phyloP scores from a whole-genome alignment of 2,888 invertebrate species.

The Octodonta nipae region DNA sequence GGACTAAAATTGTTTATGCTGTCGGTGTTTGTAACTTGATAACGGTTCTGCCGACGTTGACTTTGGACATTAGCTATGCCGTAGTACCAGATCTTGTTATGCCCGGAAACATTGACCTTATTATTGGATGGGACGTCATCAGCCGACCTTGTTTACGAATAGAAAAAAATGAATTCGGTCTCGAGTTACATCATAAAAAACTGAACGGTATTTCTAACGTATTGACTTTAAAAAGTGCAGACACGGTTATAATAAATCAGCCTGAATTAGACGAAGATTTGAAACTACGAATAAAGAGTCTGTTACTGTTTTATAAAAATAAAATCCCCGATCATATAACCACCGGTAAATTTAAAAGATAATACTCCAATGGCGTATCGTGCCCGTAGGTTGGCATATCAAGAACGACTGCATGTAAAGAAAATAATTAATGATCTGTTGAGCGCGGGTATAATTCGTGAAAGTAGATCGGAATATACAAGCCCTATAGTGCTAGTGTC shows the following conservation, averaged over 20 bases:
- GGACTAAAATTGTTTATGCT: constrained; percentile 9
- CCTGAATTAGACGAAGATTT: not conserved
- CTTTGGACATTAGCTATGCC: constrained; percentile 11
- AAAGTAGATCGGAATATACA: constrained; percentile 8
- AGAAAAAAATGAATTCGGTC: constrained; percentile 5
- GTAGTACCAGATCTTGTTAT: constrained; percentile 10
- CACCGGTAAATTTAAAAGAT: constrained; percentile 1
- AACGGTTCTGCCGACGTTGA: constrained; percentile 9
- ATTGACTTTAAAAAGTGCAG: not conserved
- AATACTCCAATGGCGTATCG: constrained; percentile 1
- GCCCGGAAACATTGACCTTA: constrained; percentile 7
- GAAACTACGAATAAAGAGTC: not conserved
- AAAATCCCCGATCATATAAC: not conserved
- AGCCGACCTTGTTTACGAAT: constrained; percentile 3
- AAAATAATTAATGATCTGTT: not conserved
- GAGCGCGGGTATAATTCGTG: not conserved
- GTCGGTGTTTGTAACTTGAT: constrained; percentile 12
- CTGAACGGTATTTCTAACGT: constrained; percentile 1
- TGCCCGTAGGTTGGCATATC: not conserved
- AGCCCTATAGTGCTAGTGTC: constrained; percentile 17
- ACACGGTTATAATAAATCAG: not conserved
- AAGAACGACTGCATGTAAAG: not conserved
- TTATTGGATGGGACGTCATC: constrained; percentile 7
- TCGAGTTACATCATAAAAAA: constrained; percentile 4
- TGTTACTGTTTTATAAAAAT: not conserved